A percentile compares a stretch with the other conserved stretches of the same genome.
These are phyloP conservation scores for Halcyon smyrnensis DNA, from an alignment of 2,797 vertebrate species.

Conservation along the genomic window DNA sequence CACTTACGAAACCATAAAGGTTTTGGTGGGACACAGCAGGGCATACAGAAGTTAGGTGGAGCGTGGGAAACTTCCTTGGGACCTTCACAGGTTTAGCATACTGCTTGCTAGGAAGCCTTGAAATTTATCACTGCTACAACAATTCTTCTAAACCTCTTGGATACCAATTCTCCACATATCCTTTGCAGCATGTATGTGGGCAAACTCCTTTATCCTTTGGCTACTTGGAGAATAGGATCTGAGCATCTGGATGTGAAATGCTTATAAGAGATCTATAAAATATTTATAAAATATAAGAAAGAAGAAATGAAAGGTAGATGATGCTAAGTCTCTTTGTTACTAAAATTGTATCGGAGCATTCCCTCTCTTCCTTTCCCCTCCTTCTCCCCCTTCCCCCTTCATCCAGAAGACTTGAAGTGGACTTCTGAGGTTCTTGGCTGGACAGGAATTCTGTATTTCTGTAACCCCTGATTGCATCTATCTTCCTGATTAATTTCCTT, in stretches of 20 bases:
- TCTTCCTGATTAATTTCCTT: conserved; percentile 8
- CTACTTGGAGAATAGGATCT: background rate
- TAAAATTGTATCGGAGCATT: background rate
- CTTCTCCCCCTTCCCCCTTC: background rate
- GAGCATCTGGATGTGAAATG: background rate
- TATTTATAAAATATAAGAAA: background rate
- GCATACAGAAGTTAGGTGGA: background rate
- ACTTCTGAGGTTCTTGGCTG: background rate
- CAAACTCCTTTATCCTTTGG: background rate
- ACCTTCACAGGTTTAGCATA: background rate
- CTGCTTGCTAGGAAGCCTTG: background rate
- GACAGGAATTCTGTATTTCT: background rate
- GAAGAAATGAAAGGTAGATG: background rate
- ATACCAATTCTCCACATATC: background rate
- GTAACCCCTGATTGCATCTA: background rate
- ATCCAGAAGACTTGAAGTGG: background rate
- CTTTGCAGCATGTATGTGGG: background rate
- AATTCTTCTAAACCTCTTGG: background rate
- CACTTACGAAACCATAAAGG: background rate
- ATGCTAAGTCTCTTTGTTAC: background rate
- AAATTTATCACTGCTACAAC: background rate
- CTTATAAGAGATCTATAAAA: background rate
- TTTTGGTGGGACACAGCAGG: background rate
- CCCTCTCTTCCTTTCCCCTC: background rate
- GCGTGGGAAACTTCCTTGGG: background rate